These are phyloP conservation scores for Cataglyphis rosenhaueri DNA, from an alignment of 2,888 invertebrate genomes.

Conservation along the genomic window DNA sequence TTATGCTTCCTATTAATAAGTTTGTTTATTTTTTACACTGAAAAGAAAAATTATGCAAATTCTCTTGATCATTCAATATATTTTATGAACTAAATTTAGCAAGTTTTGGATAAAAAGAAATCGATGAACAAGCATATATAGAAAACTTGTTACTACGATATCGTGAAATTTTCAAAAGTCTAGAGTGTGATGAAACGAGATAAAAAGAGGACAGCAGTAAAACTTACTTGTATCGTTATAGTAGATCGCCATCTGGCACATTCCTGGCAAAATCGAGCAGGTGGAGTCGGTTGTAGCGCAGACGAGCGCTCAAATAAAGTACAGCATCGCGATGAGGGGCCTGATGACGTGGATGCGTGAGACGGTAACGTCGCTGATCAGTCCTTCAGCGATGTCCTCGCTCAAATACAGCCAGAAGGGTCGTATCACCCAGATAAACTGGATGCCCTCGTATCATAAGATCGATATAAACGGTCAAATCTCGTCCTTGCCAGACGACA, in stretches of 20 bases:
- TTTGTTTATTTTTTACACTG: not conserved
- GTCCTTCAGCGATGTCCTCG: conserved; percentile 88
- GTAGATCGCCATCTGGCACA: conserved; percentile 90
- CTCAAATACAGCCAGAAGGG: conserved; percentile 88
- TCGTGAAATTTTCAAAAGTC: conserved; percentile 25
- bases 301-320: conserved; percentile 88
- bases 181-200: conserved; percentile 7
- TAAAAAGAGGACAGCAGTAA: conserved; percentile 1
- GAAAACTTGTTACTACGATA: not conserved
- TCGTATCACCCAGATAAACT: conserved; percentile 89
- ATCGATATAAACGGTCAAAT: conserved; percentile 88
- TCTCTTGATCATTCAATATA: not conserved
- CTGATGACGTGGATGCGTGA: conserved; percentile 91
- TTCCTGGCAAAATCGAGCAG: conserved; percentile 88
- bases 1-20: not conserved
- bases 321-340: conserved; percentile 88
- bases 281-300: conserved; percentile 88
- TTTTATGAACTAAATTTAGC: not conserved
- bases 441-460: conserved; percentile 89
- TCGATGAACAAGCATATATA: not conserved
- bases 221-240: conserved; percentile 15
- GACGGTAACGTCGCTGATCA: conserved; percentile 87
- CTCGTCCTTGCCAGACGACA: conserved; percentile 82
- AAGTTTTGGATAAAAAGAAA: conserved; percentile 9
- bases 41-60: not conserved